These are phyloP conservation scores for Drosophila kokeensis DNA, from an alignment of 2,888 invertebrate genomes.

Conservation along the genomic window DNA sequence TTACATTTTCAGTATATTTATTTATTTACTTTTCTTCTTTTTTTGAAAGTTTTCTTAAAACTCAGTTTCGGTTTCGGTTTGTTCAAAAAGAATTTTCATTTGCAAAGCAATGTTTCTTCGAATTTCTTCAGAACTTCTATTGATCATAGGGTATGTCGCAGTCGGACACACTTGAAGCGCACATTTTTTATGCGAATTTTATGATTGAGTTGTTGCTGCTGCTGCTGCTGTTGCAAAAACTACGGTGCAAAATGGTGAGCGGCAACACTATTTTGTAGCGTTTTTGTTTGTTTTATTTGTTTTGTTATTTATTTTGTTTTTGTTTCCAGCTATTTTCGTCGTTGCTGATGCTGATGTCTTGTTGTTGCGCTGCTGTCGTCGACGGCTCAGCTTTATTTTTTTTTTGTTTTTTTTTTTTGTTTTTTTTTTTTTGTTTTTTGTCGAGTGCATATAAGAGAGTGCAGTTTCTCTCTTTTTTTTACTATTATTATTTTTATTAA, in stretches of 20 bases:
- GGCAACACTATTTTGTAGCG: slow-evolving; percentile 42
- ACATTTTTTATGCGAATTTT: slow-evolving; percentile 43
- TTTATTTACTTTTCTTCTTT: not conserved
- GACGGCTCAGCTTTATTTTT: slow-evolving; percentile 62
- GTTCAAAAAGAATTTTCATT: not conserved
- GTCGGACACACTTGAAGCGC: not conserved
- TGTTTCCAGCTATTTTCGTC: slow-evolving; percentile 44
- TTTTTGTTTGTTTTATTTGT: slow-evolving; percentile 16
- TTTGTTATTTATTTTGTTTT: slow-evolving; percentile 29
- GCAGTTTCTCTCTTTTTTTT: slow-evolving; percentile 51
- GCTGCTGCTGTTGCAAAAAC: slow-evolving; percentile 37
- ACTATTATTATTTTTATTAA: slow-evolving; percentile 53
- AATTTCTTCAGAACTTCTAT: not conserved
- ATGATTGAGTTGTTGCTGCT: slow-evolving; percentile 40
- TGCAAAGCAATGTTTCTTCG: not conserved
- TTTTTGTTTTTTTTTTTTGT: slow-evolving; percentile 53
- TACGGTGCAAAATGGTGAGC: slow-evolving; percentile 53
- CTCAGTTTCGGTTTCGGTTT: not conserved
- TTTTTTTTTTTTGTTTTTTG: slow-evolving; percentile 67
- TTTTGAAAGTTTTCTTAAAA: not conserved
- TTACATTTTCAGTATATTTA: not conserved
- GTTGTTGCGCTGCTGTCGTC: slow-evolving; percentile 45
- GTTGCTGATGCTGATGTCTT: slow-evolving; percentile 35
- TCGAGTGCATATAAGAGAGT: slow-evolving; percentile 72
- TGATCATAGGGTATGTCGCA: slow-evolving; percentile 5